Evolutionary conservation across 2,113 vertebrate species (phyloP).

Genomic region (Empidonax traillii): DNA sequence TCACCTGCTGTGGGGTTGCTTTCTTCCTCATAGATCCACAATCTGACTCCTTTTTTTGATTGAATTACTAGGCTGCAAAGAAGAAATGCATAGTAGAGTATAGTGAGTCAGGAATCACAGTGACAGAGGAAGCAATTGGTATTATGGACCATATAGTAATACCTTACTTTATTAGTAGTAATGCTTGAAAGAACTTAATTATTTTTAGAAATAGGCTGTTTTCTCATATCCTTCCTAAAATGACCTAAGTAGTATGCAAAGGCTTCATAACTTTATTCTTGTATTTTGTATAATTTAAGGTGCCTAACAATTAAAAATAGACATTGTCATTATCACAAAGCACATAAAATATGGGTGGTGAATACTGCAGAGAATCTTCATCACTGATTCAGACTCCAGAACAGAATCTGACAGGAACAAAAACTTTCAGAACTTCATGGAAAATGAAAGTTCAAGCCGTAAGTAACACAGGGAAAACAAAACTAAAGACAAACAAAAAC

Average conservation of each 20-base stretch:
- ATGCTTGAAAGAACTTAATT: neutral
- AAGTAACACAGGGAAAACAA: neutral
- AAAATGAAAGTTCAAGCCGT: conserved; percentile 33
- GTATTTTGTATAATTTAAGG: neutral
- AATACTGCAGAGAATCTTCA: neutral
- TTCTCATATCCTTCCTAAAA: conserved; percentile 8
- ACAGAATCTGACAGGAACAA: neutral
- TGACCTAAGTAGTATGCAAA: neutral
- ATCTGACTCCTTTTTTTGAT: neutral
- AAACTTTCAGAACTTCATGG: conserved; percentile 8
- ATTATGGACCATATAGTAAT: neutral
- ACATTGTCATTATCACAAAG: neutral
- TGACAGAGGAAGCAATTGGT: neutral
- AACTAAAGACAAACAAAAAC: neutral
- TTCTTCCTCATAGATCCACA: conserved; percentile 31
- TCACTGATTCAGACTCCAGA: neutral
- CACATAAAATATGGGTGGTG: neutral
- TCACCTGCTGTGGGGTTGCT: conserved; percentile 45
- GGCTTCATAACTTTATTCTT: neutral
- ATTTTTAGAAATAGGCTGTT: neutral
- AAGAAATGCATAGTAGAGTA: conserved; percentile 1
- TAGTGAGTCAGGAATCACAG: neutral
- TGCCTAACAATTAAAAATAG: neutral
- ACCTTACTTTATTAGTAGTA: conserved; percentile 18
- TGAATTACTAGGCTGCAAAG: conserved; percentile 44